Evolutionary conservation across 2,888 invertebrate species (phyloP), one percentile per base, ranked within the genome.

Genomic region (Schizaphis graminum): DNA sequence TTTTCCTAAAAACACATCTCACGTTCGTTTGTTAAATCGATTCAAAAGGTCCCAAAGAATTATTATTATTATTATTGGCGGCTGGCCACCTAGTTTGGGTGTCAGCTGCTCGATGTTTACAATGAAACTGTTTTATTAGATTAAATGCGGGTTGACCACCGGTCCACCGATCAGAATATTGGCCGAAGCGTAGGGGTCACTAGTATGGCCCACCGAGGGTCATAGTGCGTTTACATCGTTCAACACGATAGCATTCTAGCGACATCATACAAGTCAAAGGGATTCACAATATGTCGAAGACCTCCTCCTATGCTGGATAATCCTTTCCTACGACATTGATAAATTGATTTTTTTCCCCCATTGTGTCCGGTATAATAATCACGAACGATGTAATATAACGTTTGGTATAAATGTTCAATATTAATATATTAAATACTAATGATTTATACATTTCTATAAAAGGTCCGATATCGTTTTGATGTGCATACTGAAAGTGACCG

Each of bases 31-130:
- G 35, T 44, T 53, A 28, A 41, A n/a, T 56, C 56, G 16, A 91
- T 91, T 91, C 67, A 61, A 91, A 90, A 85, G 47, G 86, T 35
- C 35, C 85, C 41, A 56, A 56, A 49, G 88, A 56, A 77, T 86
- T 57, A 44, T 57, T 53, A 77, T 77, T 61, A 49, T 77, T 61
- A 53, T 77, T 47, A 67, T 41, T 35, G 47, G 85, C 85, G 53
- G 47, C 56, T 57, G 41, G 13, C 85, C 90, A 87, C 61, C 61
- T 67, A 87, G 67, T 8, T 49, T 16, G 86, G 91, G 67, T 53
- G 67, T 94, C 94, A 94, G 90, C 90, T 91, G 90, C 61, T 86
- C 90, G 85, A 90, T 93, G 93, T 94, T 94, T 94, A 94, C 86
- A 67, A 94, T 47, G 67, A 41, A 91, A 90, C 86, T 61, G 41